Evolutionary conservation across 1,140 invertebrate species (phyloP).

Genomic region (Orius laevigatus): DNA sequence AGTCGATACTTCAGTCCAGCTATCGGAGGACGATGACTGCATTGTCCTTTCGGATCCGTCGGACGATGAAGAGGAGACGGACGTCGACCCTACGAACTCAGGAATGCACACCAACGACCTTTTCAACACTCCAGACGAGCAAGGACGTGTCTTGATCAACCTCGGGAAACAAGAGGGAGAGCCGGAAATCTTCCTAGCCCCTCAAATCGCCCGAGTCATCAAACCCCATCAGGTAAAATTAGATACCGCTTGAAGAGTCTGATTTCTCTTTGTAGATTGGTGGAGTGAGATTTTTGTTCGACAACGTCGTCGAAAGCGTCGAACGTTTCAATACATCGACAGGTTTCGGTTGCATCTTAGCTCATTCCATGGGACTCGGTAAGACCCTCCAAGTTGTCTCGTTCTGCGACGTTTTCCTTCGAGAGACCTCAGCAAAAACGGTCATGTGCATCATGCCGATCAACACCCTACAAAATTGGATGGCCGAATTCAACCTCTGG

Average conservation of each 20-base stretch:
- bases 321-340: slow-evolving; percentile 72
- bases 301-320: slow-evolving; percentile 88
- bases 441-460: slow-evolving; percentile 96
- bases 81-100: slow-evolving; percentile 45
- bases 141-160: slow-evolving; percentile 86
- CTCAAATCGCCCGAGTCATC: slow-evolving; percentile 79
- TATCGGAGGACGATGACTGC: slow-evolving; percentile 58
- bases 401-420: slow-evolving; percentile 90
- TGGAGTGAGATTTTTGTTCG: slow-evolving; percentile 88
- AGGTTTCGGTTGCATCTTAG: slow-evolving; percentile 94
- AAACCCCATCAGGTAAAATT: slow-evolving; percentile 94
- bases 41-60: slow-evolving; percentile 51
- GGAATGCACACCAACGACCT: slow-evolving; percentile 76
- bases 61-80: slow-evolving; percentile 39
- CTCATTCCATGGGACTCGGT: slow-evolving; percentile 98
- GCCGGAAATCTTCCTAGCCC: slow-evolving; percentile 82
- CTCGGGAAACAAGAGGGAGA: slow-evolving; percentile 88
- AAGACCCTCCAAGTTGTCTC: slow-evolving; percentile 93
- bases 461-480: slow-evolving; percentile 98
- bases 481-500: slow-evolving; percentile 96
- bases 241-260: slow-evolving; percentile 4
- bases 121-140: slow-evolving; percentile 81
- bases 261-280: slow-evolving; percentile 55
- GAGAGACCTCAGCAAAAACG: slow-evolving; percentile 71
- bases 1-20: slow-evolving; percentile 33